These are phyloP conservation scores for Colinus virginianus DNA, from an alignment of 2,113 vertebrate genomes.

Conservation along the genomic window DNA sequence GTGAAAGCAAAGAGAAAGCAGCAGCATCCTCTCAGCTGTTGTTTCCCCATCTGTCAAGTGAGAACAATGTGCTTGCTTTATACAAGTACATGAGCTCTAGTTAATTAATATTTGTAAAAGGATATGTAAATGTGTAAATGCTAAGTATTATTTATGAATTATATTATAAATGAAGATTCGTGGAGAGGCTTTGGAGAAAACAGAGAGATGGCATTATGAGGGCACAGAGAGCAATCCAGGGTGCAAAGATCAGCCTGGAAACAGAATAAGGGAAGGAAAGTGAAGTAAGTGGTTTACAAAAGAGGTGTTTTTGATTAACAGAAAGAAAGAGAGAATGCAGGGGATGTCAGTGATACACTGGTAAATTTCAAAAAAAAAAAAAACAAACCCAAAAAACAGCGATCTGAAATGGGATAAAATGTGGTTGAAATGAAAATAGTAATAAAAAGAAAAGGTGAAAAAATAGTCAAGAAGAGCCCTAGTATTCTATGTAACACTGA, in stretches of 20 bases:
- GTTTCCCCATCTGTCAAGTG: slow-evolving; percentile 45
- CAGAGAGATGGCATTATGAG: not conserved
- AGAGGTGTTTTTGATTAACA: not conserved
- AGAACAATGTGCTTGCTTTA: slow-evolving; percentile 24
- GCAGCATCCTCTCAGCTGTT: not conserved
- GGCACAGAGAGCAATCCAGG: not conserved
- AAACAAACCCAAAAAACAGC: not conserved
- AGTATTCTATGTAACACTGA: not conserved
- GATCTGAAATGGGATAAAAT: not conserved
- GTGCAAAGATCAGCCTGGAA: not conserved
- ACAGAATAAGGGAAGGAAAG: not conserved
- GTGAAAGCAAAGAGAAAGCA: slow-evolving; percentile 1
- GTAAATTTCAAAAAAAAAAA: not conserved
- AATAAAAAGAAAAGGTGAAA: not conserved
- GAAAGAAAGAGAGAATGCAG: not conserved
- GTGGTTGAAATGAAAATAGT: not conserved
- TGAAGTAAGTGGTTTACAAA: not conserved
- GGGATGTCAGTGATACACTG: not conserved
- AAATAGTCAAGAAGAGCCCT: not conserved
- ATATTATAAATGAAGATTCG: slow-evolving; percentile 10
- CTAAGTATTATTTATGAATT: slow-evolving; percentile 52
- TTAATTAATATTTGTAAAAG: slow-evolving; percentile 64
- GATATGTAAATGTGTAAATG: slow-evolving; percentile 55
- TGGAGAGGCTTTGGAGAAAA: not conserved
- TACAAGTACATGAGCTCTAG: slow-evolving; percentile 23